Percentiles rank a stretch among this genome's conserved stretches.
These are phyloP conservation scores for Triplophysa yarkandensis DNA, from an alignment of 2,797 vertebrate genomes.

Conservation along the genomic window DNA sequence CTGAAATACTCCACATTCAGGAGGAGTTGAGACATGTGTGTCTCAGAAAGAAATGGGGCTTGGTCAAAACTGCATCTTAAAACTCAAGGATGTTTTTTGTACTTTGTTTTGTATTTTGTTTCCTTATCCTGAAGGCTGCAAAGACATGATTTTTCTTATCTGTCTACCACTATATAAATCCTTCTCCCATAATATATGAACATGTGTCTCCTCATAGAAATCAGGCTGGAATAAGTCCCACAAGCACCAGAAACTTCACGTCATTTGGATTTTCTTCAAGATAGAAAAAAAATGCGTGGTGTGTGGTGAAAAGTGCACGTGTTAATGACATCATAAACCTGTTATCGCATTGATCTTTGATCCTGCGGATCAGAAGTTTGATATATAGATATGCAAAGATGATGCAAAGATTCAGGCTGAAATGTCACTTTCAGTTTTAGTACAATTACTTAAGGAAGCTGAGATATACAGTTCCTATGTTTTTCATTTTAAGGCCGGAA, in stretches of 20 bases:
- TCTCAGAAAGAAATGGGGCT: background rate
- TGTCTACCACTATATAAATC: background rate
- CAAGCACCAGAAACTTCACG: background rate
- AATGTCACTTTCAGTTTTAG: too few species aligned
- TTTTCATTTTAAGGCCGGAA: too few species aligned
- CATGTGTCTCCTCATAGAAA: background rate
- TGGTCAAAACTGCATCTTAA: background rate
- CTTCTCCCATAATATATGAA: background rate
- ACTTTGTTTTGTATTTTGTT: background rate
- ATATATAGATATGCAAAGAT: too few species aligned
- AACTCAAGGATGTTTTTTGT: background rate
- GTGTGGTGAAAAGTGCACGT: too few species aligned
- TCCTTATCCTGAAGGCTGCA: background rate
- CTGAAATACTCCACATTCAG: conserved; percentile 3
- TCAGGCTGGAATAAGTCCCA: background rate
- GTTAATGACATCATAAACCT: too few species aligned
- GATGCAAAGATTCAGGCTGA: too few species aligned
- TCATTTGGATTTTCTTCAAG: background rate
- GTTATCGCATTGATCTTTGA: too few species aligned
- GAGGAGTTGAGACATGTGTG: conserved; percentile 37
- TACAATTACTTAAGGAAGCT: too few species aligned
- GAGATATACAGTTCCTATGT: too few species aligned
- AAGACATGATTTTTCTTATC: conserved; percentile 1
- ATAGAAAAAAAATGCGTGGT: too few species aligned
- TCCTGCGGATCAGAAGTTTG: too few species aligned